Conservation (phyloP, 2,888 invertebrate genomes). For the Catonia carolina region DNA sequence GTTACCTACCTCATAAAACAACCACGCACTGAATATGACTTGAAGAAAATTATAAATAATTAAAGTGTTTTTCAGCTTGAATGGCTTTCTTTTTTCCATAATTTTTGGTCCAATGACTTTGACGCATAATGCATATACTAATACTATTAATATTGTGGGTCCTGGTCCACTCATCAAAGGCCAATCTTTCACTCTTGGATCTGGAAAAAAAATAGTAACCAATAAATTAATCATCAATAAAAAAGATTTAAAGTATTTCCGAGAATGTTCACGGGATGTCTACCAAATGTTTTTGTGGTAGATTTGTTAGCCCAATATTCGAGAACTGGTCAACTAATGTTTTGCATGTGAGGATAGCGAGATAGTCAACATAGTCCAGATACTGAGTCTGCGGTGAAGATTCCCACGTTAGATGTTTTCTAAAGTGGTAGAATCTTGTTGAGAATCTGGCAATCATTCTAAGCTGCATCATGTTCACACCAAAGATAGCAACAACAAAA, state of each 20-base stretch:
- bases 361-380: too few species aligned
- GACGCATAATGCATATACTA: conserved; percentile 64
- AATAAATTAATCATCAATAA: not conserved
- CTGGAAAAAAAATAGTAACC: conserved; percentile 42
- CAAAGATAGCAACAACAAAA: too few species aligned
- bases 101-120: conserved; percentile 67
- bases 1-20: conserved; percentile 64
- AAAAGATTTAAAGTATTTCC: too few species aligned
- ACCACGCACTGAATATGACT: conserved; percentile 72
- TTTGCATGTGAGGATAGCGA: too few species aligned
- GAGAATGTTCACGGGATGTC: too few species aligned
- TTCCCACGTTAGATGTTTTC: too few species aligned
- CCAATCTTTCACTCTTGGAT: conserved; percentile 64
- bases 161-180: conserved; percentile 65
- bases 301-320: not conserved
- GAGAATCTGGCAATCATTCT: too few species aligned
- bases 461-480: too few species aligned
- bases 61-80: conserved; percentile 67
- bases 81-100: conserved; percentile 83
- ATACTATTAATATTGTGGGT: conserved; percentile 59
- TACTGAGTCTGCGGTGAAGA: too few species aligned
- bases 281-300: too few species aligned
- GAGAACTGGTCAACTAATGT: not conserved
- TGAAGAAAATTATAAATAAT: conserved; percentile 84
- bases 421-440: too few species aligned